phyloP scores from a whole-genome alignment of 1,140 invertebrate genomes.

The Diorhabda carinulata region DNA sequence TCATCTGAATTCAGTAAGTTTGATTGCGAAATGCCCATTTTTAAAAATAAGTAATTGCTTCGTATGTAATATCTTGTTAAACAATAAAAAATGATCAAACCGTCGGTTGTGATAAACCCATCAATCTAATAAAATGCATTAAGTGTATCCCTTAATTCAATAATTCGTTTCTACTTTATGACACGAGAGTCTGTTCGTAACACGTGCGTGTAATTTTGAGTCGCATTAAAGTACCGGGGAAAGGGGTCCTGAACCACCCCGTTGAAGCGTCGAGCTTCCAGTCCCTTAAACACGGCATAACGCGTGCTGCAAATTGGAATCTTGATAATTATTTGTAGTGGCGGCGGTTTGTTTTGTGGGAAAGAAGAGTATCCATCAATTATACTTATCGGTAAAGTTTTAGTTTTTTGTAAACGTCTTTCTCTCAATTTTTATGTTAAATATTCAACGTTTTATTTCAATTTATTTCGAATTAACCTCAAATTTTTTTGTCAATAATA shows the following conservation, averaged over 20 bases:
- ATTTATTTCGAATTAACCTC: too few relatives aligned
- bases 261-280: not conserved
- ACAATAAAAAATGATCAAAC: not conserved
- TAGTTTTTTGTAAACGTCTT: too few relatives aligned
- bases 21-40: too few relatives aligned
- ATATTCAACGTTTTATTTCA: too few relatives aligned
- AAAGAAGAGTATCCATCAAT: not conserved
- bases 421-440: too few relatives aligned
- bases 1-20: too few relatives aligned
- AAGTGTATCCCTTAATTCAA: not conserved
- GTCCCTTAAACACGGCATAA: not conserved
- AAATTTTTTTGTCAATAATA: too few relatives aligned
- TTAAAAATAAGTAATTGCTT: too few relatives aligned
- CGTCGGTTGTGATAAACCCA: not conserved
- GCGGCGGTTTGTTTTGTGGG: slow-evolving; percentile 1
- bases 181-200: not conserved
- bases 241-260: not conserved
- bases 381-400: too few relatives aligned
- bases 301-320: not conserved
- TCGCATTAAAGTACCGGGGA: not conserved
- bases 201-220: slow-evolving; percentile 1
- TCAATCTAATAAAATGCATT: not conserved
- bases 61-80: too few relatives aligned
- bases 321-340: slow-evolving; percentile 2
- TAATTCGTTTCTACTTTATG: not conserved